Base-by-base conservation (phyloP, 1,140 invertebrate genomes). In the Sminthurinus signatus region DNA sequence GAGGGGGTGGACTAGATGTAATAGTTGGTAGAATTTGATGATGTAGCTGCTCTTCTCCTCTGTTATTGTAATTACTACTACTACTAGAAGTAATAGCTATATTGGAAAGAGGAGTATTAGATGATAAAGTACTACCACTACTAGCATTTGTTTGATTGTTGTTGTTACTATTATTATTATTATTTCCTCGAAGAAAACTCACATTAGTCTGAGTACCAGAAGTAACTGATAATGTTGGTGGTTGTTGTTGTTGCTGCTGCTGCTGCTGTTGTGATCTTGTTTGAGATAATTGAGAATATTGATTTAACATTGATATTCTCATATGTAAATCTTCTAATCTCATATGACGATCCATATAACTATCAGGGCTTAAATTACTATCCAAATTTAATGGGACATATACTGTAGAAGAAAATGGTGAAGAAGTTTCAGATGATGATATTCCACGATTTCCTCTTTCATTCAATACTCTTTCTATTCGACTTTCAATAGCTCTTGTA, bases 401-500 rank as follows among this genome's bases (percentile, higher is more conserved):
- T 31, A 39, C 31, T 4, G 52, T 12, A n/a, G 42, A 25, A 12
- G 14, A 36, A 39, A 21, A 50, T 25, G 56, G 43, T 32, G 61
- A 54, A 27, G 50, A 55, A 23, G 42, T 28, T n/a, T 50, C 21
- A 25, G 62, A 46, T n/a, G n/a, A n/a, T n/a, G n/a, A n/a, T n/a
- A 61, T 60, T 15, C 70, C 70, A 1, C 70, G 28, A 59, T 71
- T 71, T 25, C 70, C 70, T 21, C 70, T 28, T 55, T 71, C 70
- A 48, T 72, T 72, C 25, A 72, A 60, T 17, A 72, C 70, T 44
- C 70, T 36, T 51, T 72, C 70, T n/a, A 72, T 72, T 32, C 70
- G 23, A 61, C 67, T 69, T 27, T 72, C 70, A 39, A 72, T 66
- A 15, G 70, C 68, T 51, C 68, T 52, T 14, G 66, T 60, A 27